phyloP scores from a whole-genome alignment of 2,797 vertebrate species.

The Bovichtus diacanthus region DNA sequence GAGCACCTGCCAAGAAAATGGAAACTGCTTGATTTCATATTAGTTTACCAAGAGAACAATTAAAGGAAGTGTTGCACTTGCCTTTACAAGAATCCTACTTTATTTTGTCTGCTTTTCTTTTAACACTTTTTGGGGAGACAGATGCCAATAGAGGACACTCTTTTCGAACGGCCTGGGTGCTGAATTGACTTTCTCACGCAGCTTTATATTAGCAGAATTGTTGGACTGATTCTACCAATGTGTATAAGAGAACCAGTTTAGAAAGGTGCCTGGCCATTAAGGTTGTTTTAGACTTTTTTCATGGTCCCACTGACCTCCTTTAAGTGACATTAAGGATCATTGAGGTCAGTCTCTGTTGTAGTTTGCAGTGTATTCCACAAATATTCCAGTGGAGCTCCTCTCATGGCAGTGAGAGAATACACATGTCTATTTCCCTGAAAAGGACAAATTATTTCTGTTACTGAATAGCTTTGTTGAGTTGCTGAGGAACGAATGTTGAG shows the following conservation, averaged over 20 bases:
- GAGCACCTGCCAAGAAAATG: conserved; percentile 45
- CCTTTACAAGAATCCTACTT: conserved; percentile 18
- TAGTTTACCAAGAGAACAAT: conserved; percentile 40
- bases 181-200: not conserved
- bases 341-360: not conserved
- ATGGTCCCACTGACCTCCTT: not conserved
- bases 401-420: not conserved
- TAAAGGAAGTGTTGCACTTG: conserved; percentile 47
- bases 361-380: not conserved
- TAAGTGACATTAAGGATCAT: not conserved
- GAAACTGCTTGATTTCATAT: conserved; percentile 52
- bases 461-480: conserved; percentile 17
- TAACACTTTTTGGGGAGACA: not conserved
- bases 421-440: conserved; percentile 5
- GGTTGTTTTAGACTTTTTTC: not conserved
- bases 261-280: not conserved
- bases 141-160: not conserved
- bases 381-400: conserved; percentile 5
- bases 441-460: conserved; percentile 5
- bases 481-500: conserved; percentile 22
- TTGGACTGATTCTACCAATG: not conserved
- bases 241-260: not conserved
- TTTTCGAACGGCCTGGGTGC: not conserved
- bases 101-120: not conserved
- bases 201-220: not conserved